Conservation (phyloP, 1,140 invertebrate species). For the Phortica variegata region DNA sequence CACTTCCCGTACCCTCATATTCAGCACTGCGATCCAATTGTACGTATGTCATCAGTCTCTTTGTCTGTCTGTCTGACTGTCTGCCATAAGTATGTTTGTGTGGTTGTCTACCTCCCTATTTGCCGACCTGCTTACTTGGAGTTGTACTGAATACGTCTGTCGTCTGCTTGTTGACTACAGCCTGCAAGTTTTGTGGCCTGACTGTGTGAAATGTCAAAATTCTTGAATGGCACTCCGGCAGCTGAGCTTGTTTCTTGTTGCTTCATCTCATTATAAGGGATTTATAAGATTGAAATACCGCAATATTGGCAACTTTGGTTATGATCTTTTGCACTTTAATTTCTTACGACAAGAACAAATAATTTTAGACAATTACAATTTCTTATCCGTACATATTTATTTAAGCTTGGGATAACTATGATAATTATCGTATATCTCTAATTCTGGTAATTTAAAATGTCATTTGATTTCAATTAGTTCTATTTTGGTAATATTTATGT, state of each 20-base stretch:
- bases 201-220: slow-evolving; percentile 47
- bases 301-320: too few relatives aligned
- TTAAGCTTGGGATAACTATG: background rate
- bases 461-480: background rate
- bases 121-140: too few relatives aligned
- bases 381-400: background rate
- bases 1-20: too few relatives aligned
- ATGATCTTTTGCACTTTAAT: too few relatives aligned
- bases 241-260: slow-evolving; percentile 34
- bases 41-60: too few relatives aligned
- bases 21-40: too few relatives aligned
- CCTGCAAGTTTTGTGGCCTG: slow-evolving; percentile 20
- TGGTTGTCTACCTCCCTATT: too few relatives aligned
- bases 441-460: background rate
- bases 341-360: background rate
- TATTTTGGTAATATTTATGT: background rate
- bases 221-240: slow-evolving; percentile 45
- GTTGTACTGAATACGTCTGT: too few relatives aligned
- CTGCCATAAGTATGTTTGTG: too few relatives aligned
- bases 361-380: background rate
- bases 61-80: too few relatives aligned
- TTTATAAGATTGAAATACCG: slow-evolving; percentile 7
- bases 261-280: too few relatives aligned
- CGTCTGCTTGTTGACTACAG: too few relatives aligned
- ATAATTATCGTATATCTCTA: background rate